Evolutionary conservation across 2,113 vertebrate species (phyloP).

Genomic region (Cynocephalus volans): DNA sequence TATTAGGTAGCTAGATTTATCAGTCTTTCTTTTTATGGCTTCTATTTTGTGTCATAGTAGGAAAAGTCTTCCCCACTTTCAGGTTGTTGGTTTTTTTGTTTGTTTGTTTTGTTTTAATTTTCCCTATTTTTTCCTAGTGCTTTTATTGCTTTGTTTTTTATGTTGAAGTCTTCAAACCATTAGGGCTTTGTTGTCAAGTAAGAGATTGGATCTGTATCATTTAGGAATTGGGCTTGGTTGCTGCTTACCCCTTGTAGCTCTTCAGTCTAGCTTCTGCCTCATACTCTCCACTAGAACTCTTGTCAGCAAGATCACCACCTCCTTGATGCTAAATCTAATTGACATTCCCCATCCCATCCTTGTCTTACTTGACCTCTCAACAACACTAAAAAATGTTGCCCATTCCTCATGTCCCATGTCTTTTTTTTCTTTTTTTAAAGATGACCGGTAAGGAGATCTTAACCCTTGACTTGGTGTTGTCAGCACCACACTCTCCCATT

Average conservation of each 20-base stretch:
- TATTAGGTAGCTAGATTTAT: not conserved
- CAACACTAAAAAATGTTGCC: not conserved
- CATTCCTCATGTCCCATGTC: too few species aligned
- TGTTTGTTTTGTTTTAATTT: not conserved
- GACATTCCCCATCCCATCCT: not conserved
- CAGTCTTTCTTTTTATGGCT: not conserved
- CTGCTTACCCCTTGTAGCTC: not conserved
- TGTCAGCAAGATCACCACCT: not conserved
- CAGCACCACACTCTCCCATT: too few species aligned
- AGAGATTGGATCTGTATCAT: not conserved
- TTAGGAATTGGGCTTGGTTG: not conserved
- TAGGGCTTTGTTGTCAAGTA: not conserved
- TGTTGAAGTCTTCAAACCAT: constrained; percentile 18
- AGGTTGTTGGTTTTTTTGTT: not conserved
- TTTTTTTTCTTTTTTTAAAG: too few species aligned
- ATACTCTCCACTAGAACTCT: not conserved
- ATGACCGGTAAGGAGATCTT: too few species aligned
- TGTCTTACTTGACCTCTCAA: constrained; percentile 5
- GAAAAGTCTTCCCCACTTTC: not conserved
- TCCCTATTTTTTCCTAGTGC: not conserved
- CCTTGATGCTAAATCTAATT: not conserved
- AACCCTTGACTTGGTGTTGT: too few species aligned
- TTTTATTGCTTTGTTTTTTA: constrained; percentile 12
- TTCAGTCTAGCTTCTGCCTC: not conserved
- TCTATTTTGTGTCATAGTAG: not conserved